Base-by-base conservation (phyloP, 2,797 vertebrate species). In the Pteronotus mesoamericanus region DNA sequence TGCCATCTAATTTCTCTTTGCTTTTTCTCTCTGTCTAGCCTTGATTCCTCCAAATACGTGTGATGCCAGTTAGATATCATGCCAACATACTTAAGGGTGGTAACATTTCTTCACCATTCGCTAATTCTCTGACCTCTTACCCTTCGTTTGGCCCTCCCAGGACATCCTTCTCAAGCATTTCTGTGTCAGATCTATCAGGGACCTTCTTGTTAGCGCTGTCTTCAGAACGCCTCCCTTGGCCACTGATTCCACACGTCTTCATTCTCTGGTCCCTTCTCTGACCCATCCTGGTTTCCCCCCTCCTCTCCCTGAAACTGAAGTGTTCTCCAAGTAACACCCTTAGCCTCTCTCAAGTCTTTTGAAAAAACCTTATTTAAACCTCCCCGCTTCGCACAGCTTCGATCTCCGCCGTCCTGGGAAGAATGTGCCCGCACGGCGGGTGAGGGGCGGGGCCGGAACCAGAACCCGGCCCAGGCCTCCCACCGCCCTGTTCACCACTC, bases 341-440 rank as follows among this genome's bases (percentile, higher is more conserved):
- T 16, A 0, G 37, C 9, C 46, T 51, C n/a, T 72, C 48, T 18
- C 53, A 66, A 74, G 46, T 12, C 59, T 55, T 24, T 29, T 55
- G 44, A 39, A 83, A 46, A 10, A 1, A 16, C 32, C 39, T 22
- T 34, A 46, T 9, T 59, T 69, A 51, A 85, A 59, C n/a, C 61
- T 34, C 19, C 1, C 1, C 66, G 12, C 71, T 34, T 75, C 12
- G 7, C 2, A 11, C 6, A 8, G 66, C 12, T 18, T 19, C 0
- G 0, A 39, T 9, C 5, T 0, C 39, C 39, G 48, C n/a, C 9
- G 1, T 24, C 48, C 34, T 3, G 0, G 0, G 37, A 19, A 64
- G 48, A 4, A 1, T 19, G 0, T 10, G 29, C 24, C 44, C 42
- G 7, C 22, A 22, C 0, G 0, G 44, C 0, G 3, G 15, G 69